These are phyloP conservation scores for Neopipo cinnamomea DNA, from an alignment of 2,113 vertebrate species.

Conservation along the genomic window DNA sequence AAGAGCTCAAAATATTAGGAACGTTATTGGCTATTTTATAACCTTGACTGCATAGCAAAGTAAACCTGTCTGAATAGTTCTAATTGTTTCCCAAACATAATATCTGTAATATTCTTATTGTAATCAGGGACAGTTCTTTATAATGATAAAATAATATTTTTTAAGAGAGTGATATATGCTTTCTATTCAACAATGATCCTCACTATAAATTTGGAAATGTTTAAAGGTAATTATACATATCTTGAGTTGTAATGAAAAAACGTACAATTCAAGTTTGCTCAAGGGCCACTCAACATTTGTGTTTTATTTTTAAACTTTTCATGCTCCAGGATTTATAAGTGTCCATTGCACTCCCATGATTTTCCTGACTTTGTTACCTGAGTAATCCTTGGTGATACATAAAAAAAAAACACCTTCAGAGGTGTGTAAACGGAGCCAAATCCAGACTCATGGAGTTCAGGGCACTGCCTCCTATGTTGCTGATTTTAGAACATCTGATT, in stretches of 20 bases:
- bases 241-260: background rate
- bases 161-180: background rate
- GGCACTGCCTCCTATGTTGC: background rate
- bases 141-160: background rate
- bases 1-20: background rate
- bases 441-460: background rate
- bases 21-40: background rate
- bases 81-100: background rate
- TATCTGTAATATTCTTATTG: background rate
- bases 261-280: background rate
- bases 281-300: background rate
- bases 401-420: background rate
- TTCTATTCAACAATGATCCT: background rate
- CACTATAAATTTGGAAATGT: background rate
- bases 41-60: background rate
- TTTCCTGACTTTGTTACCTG: background rate
- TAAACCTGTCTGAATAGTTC: background rate
- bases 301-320: background rate
- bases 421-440: background rate
- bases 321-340: background rate
- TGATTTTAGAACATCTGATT: background rate
- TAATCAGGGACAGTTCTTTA: background rate
- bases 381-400: background rate
- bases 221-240: background rate
- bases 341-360: background rate